A percentile compares a stretch with the other conserved stretches of the same genome.
These are phyloP conservation scores for Phengaris arion DNA, from an alignment of 2,888 invertebrate species.

Conservation along the genomic window DNA sequence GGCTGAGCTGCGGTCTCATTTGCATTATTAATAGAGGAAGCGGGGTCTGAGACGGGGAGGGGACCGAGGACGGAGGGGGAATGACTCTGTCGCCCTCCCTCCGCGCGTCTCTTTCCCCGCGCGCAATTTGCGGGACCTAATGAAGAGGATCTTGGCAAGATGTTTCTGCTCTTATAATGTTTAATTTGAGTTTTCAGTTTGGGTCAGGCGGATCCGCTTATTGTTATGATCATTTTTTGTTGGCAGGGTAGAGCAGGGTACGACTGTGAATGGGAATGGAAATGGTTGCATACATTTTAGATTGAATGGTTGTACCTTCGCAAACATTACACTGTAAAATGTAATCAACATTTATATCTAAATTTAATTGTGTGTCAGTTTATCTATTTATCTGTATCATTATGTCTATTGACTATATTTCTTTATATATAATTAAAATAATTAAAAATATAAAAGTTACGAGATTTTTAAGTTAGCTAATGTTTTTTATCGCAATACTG, in stretches of 20 bases:
- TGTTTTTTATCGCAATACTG: no score
- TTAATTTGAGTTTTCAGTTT: conserved; percentile 76
- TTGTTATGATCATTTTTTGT: conserved; percentile 66
- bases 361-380: not conserved
- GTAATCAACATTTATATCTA: not conserved
- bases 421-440: no score
- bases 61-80: conserved; percentile 43
- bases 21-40: conserved; percentile 80
- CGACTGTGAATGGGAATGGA: not conserved
- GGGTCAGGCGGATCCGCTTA: conserved; percentile 59
- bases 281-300: not conserved
- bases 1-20: conserved; percentile 79
- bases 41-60: conserved; percentile 53
- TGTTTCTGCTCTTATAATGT: conserved; percentile 78
- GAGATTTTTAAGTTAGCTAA: no score
- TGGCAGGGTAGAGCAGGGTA: no score
- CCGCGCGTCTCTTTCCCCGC: conserved; percentile 41
- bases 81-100: conserved; percentile 66
- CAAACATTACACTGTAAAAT: not conserved
- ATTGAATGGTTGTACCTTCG: conserved; percentile 5
- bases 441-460: no score
- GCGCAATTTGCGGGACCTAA: conserved; percentile 74
- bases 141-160: conserved; percentile 78
- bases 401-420: no score
- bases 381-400: not conserved